Conservation (phyloP, 30 jellyfish, hydroid and myxozoan species). For the Calvadosia cruxmelitensis region DNA sequence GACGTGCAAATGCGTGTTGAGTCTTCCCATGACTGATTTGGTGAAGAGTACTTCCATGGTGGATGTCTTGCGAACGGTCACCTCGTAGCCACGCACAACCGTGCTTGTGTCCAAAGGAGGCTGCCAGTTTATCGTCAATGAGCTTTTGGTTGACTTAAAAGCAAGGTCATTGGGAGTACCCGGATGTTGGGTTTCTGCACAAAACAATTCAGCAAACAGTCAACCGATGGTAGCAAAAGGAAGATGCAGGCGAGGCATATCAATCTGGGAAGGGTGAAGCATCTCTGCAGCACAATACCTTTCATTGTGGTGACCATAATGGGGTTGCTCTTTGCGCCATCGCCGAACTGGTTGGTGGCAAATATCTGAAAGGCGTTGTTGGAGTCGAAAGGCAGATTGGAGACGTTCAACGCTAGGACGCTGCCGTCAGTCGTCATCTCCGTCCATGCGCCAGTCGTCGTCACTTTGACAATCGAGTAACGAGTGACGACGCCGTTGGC, state of each 20-base stretch:
- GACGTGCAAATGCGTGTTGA: conserved; percentile 4
- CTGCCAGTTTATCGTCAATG: conserved; percentile 45
- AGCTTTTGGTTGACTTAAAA: conserved; percentile 14
- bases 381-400: conserved; percentile 16
- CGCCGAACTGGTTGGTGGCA: conserved; percentile 50
- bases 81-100: conserved; percentile 68
- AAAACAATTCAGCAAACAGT: not conserved
- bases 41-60: conserved; percentile 4
- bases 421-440: conserved; percentile 28
- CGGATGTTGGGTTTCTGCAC: conserved; percentile 36
- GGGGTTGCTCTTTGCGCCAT: conserved; percentile 26
- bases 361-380: conserved; percentile 26
- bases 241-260: too few relatives aligned
- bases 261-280: too few relatives aligned
- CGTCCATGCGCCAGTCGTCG: conserved; percentile 17
- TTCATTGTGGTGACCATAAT: conserved; percentile 24
- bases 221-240: too few relatives aligned
- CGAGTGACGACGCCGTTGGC: conserved; percentile 25
- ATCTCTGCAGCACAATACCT: too few relatives aligned
- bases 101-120: conserved; percentile 33
- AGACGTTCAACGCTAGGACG: conserved; percentile 13
- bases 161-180: conserved; percentile 32
- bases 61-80: conserved; percentile 8
- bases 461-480: conserved; percentile 27
- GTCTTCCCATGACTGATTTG: conserved; percentile 6